These are phyloP conservation scores for Chelonus formosanus DNA, from an alignment of 2,888 invertebrate species.

Conservation along the genomic window DNA sequence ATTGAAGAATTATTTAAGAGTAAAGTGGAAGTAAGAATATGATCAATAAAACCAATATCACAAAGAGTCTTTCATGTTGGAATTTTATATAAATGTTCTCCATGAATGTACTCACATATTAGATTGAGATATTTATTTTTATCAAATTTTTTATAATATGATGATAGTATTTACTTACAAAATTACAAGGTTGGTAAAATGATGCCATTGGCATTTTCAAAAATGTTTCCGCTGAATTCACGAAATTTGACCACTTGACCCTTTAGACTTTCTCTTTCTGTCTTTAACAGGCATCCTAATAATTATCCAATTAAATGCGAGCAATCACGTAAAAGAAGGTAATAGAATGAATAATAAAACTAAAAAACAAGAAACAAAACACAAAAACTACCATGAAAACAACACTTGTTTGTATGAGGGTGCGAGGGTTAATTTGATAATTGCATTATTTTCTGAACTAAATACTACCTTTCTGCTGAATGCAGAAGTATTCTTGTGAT, in stretches of 20 bases:
- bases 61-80: no score
- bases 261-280: constrained; percentile 25
- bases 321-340: constrained; percentile 35
- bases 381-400: constrained; percentile 4
- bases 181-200: no score
- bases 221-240: not conserved
- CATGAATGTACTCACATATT: no score
- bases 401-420: constrained; percentile 44
- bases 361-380: constrained; percentile 5
- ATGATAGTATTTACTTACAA: no score
- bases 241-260: constrained; percentile 46
- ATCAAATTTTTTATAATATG: no score
- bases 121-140: no score
- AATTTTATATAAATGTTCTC: no score
- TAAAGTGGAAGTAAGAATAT: no score
- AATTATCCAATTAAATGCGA: constrained; percentile 59
- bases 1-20: no score
- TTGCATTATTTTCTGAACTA: constrained; percentile 57
- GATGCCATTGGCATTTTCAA: no score
- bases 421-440: constrained; percentile 61
- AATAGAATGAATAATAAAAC: not conserved
- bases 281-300: constrained; percentile 43
- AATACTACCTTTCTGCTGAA: constrained; percentile 57
- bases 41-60: no score
- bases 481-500: constrained; percentile 48